Percentiles rank a stretch among this genome's conserved stretches.
phyloP scores from a whole-genome alignment of 2,888 invertebrate species.

The Calliphora vomitoria region DNA sequence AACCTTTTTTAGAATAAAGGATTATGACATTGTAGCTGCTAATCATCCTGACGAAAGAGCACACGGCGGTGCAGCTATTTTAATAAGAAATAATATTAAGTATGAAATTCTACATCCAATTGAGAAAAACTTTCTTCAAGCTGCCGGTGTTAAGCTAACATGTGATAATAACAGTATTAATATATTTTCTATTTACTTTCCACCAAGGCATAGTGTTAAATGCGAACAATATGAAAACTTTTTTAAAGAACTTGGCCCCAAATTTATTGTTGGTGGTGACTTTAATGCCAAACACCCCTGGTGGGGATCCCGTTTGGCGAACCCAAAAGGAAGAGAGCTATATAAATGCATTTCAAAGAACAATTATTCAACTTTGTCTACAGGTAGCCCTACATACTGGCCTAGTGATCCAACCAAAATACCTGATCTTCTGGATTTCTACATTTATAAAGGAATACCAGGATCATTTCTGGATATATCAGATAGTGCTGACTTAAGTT shows the following conservation, averaged over 20 bases:
- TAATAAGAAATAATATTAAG: conserved; percentile 59
- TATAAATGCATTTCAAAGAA: conserved; percentile 46
- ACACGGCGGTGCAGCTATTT: conserved; percentile 58
- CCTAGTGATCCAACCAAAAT: conserved; percentile 9
- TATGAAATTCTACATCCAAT: conserved; percentile 35
- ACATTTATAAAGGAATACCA: conserved; percentile 25
- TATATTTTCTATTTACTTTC: conserved; percentile 47
- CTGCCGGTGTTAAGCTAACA: conserved; percentile 45
- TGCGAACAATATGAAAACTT: conserved; percentile 36
- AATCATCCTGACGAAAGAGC: conserved; percentile 66
- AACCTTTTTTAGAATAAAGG: conserved; percentile 59
- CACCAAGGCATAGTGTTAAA: conserved; percentile 51
- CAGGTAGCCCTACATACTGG: conserved; percentile 50
- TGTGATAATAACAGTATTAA: conserved; percentile 18
- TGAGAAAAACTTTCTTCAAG: conserved; percentile 36
- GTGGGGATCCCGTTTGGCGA: conserved; percentile 62
- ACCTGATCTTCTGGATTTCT: conserved; percentile 8
- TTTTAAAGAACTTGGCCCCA: conserved; percentile 45
- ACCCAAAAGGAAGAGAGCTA: conserved; percentile 58
- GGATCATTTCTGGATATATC: conserved; percentile 12
- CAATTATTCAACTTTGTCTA: conserved; percentile 26
- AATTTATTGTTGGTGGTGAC: conserved; percentile 68
- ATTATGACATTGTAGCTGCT: conserved; percentile 48
- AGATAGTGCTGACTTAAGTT: conserved; percentile 27
- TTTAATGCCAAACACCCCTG: conserved; percentile 69